Conservation (phyloP, 2,113 vertebrate genomes). For the Tupaia tana region DNA sequence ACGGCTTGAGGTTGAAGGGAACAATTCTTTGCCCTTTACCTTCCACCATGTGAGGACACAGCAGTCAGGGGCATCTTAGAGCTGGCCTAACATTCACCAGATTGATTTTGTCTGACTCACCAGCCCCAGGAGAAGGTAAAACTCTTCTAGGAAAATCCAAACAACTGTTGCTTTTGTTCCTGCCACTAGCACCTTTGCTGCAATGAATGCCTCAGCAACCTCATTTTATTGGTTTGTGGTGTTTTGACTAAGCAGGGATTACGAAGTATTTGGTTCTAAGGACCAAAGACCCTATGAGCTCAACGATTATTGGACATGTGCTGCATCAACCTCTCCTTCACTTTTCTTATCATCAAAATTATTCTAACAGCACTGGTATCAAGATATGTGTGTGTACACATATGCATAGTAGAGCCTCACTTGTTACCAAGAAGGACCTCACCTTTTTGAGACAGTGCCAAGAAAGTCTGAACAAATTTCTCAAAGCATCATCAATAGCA, state of each 20-base stretch:
- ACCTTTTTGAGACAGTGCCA: neutral
- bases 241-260: neutral
- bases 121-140: neutral
- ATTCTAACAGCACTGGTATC: neutral
- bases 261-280: neutral
- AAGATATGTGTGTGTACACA: neutral
- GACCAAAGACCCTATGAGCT: neutral
- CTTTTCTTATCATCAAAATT: neutral
- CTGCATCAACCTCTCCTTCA: neutral
- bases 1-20: neutral
- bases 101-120: no score
- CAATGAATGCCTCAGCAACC: neutral
- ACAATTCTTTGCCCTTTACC: neutral
- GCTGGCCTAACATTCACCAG: neutral
- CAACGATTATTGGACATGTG: neutral
- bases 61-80: neutral
- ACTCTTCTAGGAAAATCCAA: fast-evolving
- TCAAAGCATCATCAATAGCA: neutral
- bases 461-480: neutral
- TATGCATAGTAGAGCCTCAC: neutral
- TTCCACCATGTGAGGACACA: neutral
- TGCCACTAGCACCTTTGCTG: neutral
- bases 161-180: neutral
- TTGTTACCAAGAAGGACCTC: neutral
- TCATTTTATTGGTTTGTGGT: neutral